Conservation (phyloP, 2,888 invertebrate genomes). For the Cremastobaeus sp. region DNA sequence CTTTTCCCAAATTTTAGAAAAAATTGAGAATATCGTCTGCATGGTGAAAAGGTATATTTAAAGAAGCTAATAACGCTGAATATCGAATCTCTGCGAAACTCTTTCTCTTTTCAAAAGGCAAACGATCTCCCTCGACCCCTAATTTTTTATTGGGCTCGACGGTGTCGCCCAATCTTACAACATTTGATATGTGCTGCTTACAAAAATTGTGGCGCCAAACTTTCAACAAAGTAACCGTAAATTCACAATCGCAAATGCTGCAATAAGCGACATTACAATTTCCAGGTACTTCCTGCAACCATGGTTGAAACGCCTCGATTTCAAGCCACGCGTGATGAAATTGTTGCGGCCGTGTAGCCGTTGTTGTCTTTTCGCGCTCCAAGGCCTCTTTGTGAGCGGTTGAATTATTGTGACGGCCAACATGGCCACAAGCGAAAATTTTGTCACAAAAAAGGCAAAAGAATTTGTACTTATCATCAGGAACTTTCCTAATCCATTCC, state of each 20-base stretch:
- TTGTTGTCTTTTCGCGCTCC: too few relatives aligned
- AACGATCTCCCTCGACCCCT: background rate
- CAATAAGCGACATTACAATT: background rate
- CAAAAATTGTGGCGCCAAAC: background rate
- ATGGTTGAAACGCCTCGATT: background rate
- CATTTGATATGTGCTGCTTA: too few relatives aligned
- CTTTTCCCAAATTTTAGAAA: background rate
- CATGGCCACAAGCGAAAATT: background rate
- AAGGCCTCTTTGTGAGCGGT: too few relatives aligned
- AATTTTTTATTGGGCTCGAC: too few relatives aligned
- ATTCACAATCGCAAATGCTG: background rate
- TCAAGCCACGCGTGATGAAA: background rate
- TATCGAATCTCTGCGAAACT: background rate
- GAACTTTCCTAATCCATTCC: background rate
- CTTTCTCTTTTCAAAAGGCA: background rate
- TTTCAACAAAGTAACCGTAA: background rate
- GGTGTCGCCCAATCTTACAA: too few relatives aligned
- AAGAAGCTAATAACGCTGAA: background rate
- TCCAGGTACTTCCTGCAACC: background rate
- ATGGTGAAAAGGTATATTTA: background rate
- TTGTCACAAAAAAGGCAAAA: background rate
- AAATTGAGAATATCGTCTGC: background rate
- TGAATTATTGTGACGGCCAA: too few relatives aligned
- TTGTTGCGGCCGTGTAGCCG: too few relatives aligned
- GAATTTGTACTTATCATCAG: background rate